Percentiles rank a stretch among this genome's conserved stretches.
Conservation (phyloP, 2,113 vertebrate genomes). For the Hippoglossus stenolepis region DNA sequence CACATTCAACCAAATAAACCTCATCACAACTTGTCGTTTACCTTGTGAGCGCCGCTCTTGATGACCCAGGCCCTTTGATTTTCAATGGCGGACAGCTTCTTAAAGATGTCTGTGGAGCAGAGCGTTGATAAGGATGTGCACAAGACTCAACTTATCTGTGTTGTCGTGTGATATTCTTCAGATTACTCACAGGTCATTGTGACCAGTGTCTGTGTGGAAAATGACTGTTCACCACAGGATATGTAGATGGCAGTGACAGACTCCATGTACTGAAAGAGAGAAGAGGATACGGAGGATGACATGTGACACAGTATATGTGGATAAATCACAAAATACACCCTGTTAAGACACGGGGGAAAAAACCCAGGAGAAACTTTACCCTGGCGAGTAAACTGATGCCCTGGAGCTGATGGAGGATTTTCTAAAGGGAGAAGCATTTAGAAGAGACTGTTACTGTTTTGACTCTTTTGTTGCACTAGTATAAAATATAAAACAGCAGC, state of each 20-base stretch:
- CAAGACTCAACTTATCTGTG: not conserved
- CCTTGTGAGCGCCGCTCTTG: constrained; percentile 86
- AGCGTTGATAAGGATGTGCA: not conserved
- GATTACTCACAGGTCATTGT: constrained; percentile 88
- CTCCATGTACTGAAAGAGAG: constrained; percentile 84
- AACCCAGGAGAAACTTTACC: constrained; percentile 68
- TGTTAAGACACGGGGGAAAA: not conserved
- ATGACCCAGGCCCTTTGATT: constrained; percentile 86
- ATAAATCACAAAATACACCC: not conserved
- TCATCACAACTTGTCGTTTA: constrained; percentile 43
- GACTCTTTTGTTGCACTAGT: not conserved
- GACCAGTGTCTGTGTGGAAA: constrained; percentile 85
- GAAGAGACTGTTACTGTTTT: not conserved
- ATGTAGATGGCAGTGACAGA: constrained; percentile 80
- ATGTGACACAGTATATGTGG: not conserved
- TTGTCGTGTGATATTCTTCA: not conserved
- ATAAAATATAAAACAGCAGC: not conserved
- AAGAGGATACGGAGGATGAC: constrained; percentile 14
- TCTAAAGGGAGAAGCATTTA: constrained; percentile 63
- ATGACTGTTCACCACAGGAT: constrained; percentile 78
- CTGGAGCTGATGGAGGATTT: constrained; percentile 77
- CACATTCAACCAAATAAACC: not conserved
- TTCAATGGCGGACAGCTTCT: constrained; percentile 86
- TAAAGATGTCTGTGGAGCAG: constrained; percentile 86
- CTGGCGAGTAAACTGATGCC: constrained; percentile 76